Conservation (phyloP, 1,140 invertebrate genomes). For the Hyphantria cunea region DNA sequence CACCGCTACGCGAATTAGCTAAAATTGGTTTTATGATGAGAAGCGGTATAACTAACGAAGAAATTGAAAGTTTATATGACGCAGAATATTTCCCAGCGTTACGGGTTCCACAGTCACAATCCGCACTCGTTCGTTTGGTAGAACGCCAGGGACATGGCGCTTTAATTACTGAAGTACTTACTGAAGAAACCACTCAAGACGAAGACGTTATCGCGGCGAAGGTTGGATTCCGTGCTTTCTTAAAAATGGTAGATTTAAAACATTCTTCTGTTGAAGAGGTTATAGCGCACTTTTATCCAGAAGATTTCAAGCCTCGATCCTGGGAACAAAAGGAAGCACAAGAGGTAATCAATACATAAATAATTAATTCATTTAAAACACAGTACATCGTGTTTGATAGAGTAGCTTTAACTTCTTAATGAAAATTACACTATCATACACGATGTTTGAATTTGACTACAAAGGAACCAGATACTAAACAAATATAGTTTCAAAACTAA, state of each 20-base stretch:
- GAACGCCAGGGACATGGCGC: constrained; percentile 90
- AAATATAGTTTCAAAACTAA: too few species aligned
- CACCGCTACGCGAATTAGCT: constrained; percentile 89
- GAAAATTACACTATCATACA: too few species aligned
- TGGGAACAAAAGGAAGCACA: constrained; percentile 88
- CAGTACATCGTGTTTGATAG: too few species aligned
- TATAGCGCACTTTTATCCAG: constrained; percentile 89
- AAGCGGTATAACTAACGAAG: constrained; percentile 88
- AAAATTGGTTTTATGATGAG: constrained; percentile 89
- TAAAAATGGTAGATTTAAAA: constrained; percentile 91
- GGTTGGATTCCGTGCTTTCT: constrained; percentile 91
- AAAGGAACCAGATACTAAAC: too few species aligned
- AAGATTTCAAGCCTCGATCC: constrained; percentile 89
- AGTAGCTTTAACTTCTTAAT: too few species aligned
- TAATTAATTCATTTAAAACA: too few species aligned
- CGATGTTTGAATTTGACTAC: too few species aligned
- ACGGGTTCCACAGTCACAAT: constrained; percentile 89
- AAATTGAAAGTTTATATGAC: constrained; percentile 90
- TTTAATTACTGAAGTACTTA: constrained; percentile 89
- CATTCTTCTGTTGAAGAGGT: constrained; percentile 92
- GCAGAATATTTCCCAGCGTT: constrained; percentile 90
- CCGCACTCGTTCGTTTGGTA: constrained; percentile 90
- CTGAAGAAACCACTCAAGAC: constrained; percentile 88
- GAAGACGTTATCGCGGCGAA: constrained; percentile 88
- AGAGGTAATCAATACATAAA: constrained; percentile 76